Percentiles rank a stretch among this genome's conserved stretches.
phyloP scores from a whole-genome alignment of 2,888 invertebrate species.

The Eulithis testata region DNA sequence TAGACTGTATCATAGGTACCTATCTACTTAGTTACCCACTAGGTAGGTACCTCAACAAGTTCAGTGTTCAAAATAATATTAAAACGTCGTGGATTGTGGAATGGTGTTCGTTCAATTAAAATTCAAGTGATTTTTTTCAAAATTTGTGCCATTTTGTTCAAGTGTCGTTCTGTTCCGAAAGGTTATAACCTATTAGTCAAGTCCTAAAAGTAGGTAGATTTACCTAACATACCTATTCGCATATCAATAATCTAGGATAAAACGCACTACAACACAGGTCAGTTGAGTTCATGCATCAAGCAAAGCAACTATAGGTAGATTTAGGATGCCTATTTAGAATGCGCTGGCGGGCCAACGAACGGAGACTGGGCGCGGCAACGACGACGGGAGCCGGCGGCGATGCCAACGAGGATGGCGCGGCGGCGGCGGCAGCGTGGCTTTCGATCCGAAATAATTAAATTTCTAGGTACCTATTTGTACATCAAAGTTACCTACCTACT shows the following conservation, averaged over 20 bases:
- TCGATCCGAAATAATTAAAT: no score
- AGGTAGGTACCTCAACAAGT: constrained; percentile 6
- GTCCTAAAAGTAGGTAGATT: constrained; percentile 1
- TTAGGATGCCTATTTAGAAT: constrained; percentile 18
- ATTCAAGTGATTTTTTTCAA: background rate
- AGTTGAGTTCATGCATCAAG: constrained; percentile 25
- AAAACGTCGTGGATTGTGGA: constrained; percentile 23
- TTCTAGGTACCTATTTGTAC: no score
- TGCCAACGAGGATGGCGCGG: background rate
- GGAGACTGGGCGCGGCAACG: background rate
- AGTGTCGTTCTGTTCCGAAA: no score
- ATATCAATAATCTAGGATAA: constrained; percentile 12
- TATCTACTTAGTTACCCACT: background rate
- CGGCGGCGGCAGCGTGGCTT: background rate
- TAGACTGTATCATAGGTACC: constrained; percentile 1
- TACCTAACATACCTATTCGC: constrained; percentile 1
- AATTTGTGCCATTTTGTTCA: constrained; percentile 12
- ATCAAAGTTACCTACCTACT: no score
- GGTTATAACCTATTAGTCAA: constrained; percentile 7
- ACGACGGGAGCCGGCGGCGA: background rate
- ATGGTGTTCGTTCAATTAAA: constrained; percentile 20
- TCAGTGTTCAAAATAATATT: constrained; percentile 2
- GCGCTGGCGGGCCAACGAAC: background rate
- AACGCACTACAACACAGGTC: constrained; percentile 18
- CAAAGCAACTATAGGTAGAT: constrained; percentile 8